Conservation (phyloP, 2,797 vertebrate genomes). For the Centropyge bicolor region DNA sequence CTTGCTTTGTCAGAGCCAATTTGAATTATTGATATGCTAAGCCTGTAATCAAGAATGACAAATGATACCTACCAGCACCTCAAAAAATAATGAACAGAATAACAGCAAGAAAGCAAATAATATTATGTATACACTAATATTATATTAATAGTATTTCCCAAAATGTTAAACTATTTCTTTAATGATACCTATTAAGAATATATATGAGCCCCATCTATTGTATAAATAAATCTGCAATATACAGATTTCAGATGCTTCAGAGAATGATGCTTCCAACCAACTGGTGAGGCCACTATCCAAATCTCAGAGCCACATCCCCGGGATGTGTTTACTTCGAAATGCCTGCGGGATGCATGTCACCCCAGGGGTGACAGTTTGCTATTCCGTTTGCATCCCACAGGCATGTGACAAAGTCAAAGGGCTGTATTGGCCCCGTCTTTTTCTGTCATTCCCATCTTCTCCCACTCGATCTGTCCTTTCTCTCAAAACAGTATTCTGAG, state of each 20-base stretch:
- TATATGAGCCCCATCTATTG: not conserved
- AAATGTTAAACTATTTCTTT: not conserved
- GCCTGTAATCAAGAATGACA: not conserved
- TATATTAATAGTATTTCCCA: not conserved
- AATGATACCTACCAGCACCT: not conserved
- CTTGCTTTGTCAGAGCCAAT: not conserved
- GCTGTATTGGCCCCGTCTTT: slow-evolving; percentile 71
- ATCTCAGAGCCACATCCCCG: slow-evolving; percentile 54
- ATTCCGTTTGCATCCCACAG: slow-evolving; percentile 71
- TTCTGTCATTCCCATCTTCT: slow-evolving; percentile 62
- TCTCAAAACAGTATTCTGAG: slow-evolving; percentile 65
- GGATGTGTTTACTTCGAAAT: slow-evolving; percentile 71
- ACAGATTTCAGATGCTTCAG: slow-evolving; percentile 7
- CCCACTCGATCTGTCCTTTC: slow-evolving; percentile 54
- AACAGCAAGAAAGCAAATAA: not conserved
- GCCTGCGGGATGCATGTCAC: slow-evolving; percentile 74
- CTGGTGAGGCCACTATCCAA: slow-evolving; percentile 48
- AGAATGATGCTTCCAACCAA: slow-evolving; percentile 11
- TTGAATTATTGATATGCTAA: not conserved
- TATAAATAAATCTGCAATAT: slow-evolving; percentile 18
- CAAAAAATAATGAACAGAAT: not conserved
- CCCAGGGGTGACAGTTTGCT: slow-evolving; percentile 73
- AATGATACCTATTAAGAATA: not conserved
- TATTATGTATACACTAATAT: too few relatives aligned
- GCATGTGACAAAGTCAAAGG: slow-evolving; percentile 76